These are phyloP conservation scores for Drosophila algonquin DNA, from an alignment of 2,888 invertebrate genomes.

Conservation along the genomic window DNA sequence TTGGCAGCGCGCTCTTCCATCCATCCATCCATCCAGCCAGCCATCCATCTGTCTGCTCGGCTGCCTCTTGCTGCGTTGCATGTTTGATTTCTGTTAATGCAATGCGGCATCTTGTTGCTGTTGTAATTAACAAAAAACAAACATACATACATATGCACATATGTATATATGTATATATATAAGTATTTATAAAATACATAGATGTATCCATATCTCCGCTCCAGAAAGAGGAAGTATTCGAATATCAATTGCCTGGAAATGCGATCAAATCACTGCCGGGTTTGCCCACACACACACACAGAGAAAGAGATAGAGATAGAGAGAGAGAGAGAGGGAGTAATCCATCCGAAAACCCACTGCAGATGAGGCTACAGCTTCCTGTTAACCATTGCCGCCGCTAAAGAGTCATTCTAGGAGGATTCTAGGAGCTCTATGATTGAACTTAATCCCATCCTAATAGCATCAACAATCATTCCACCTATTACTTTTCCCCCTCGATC, in stretches of 20 bases:
- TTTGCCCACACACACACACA: not conserved
- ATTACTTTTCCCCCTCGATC: too few relatives aligned
- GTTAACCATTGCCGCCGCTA: too few relatives aligned
- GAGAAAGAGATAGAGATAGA: too few relatives aligned
- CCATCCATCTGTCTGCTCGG: constrained; percentile 48
- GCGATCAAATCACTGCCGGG: constrained; percentile 36
- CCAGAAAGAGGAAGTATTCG: constrained; percentile 65
- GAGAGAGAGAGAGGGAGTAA: too few relatives aligned
- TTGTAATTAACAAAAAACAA: constrained; percentile 42
- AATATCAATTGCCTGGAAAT: constrained; percentile 47
- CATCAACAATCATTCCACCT: too few relatives aligned
- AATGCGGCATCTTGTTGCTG: constrained; percentile 62
- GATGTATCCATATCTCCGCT: constrained; percentile 17
- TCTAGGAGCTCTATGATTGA: too few relatives aligned
- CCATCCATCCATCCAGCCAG: constrained; percentile 15
- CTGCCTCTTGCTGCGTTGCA: constrained; percentile 62
- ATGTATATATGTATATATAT: not conserved
- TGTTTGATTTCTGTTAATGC: constrained; percentile 69
- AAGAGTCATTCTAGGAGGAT: too few relatives aligned
- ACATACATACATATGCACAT: not conserved
- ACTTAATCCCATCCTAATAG: too few relatives aligned
- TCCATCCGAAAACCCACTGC: too few relatives aligned
- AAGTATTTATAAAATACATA: constrained; percentile 6
- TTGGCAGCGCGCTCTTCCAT: constrained; percentile 44
- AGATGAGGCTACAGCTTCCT: too few relatives aligned